Base-by-base conservation (phyloP, 2,888 invertebrate species). In the Petrophora chlorosata region DNA sequence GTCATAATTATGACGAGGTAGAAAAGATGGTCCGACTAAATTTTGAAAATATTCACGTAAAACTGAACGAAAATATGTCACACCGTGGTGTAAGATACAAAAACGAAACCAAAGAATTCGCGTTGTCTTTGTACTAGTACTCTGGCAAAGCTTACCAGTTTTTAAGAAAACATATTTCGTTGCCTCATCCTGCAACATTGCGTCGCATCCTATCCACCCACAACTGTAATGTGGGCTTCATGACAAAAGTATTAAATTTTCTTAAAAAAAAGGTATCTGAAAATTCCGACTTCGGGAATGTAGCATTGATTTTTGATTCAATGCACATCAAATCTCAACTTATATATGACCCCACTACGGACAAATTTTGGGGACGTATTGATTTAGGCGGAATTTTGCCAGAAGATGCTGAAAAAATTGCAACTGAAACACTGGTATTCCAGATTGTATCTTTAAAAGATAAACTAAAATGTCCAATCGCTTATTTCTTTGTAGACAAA, bases 401-500 rank as follows among this genome's bases (percentile, higher is more conserved):
- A n/a, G n/a, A n/a, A 3, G 23, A 25, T 7, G 8, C 23, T 25
- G 23, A 25, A 25, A 25, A 7, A n/a, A 3, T 25, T 8, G 23
- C 23, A 1, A 8, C 23, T 25, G 23, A 25, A 25, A n/a, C 9
- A 3, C 2, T 25, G 23, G 23, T 25, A 1, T 25, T 25, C 5
- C 23, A 25, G n/a, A 25, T 25, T 8, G 5, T 25, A 3, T 25
- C 23, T n/a, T 25, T 8, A 48, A 25, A 53, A 52, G 10, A 19
- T 19, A 4, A 7, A 4, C 7, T 19, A 5, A 19, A 19, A 7
- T 19, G 19, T 19, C 19, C 19, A 7, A 19, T 19, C 7, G 19
- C 19, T 7, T 19, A 19, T 19, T 19, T 19, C 19, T 19, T 5
- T 19, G 7, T 19, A 5, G n/a, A n/a, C n/a, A 19, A 19, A 5